Percentiles rank a stretch among this genome's conserved stretches.
Conservation (phyloP, 2,797 vertebrate genomes). For the Nasua narica region DNA sequence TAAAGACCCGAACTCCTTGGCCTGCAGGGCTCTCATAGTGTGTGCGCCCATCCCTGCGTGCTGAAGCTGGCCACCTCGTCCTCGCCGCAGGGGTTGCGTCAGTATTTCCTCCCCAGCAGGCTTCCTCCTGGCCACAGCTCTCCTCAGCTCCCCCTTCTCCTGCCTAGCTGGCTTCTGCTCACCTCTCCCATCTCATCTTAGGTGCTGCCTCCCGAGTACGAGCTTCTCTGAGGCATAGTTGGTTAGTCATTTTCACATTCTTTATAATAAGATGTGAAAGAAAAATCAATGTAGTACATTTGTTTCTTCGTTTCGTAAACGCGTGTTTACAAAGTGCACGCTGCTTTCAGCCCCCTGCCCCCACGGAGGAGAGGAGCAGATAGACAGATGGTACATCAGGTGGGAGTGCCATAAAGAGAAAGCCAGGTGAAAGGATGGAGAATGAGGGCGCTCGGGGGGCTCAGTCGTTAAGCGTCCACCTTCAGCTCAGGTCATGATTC, state of each 20-base stretch:
- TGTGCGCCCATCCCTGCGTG: too few species aligned
- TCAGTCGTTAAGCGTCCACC: too few species aligned
- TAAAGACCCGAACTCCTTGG: too few species aligned
- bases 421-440: neutral
- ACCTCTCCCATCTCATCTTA: neutral
- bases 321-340: accelerated
- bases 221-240: neutral
- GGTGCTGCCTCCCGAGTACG: neutral
- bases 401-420: neutral
- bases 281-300: neutral
- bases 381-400: accelerated
- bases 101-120: neutral
- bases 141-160: neutral
- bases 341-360: neutral
- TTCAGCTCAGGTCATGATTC: too few species aligned
- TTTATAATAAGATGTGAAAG: neutral
- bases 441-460: too few species aligned
- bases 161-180: neutral
- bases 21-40: neutral
- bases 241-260: neutral
- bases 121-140: neutral
- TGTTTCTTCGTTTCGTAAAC: neutral
- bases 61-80: neutral
- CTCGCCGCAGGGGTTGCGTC: accelerated
- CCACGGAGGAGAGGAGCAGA: too few species aligned